Base-by-base conservation (phyloP, 1,140 invertebrate genomes). In the Triops cancriformis region DNA sequence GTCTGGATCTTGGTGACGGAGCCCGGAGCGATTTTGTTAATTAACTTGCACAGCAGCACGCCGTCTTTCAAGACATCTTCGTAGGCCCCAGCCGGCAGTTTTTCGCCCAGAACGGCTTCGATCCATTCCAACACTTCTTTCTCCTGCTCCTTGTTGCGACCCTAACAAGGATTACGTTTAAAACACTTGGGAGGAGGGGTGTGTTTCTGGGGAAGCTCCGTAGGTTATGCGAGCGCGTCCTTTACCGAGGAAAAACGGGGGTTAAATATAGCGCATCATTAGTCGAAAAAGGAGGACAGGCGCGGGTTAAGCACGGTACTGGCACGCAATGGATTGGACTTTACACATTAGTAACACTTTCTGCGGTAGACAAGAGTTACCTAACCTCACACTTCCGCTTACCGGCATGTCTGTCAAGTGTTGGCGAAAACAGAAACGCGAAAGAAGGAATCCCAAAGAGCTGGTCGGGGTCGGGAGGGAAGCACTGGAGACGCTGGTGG, bases 1-100 rank as follows among this genome's bases (percentile, higher is more conserved):
- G 92, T 90, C 85, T 98, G 96, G 79, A 98, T 98, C 85, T 98
- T 98, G 84, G 96, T 97, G 0, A 99, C 93, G 3, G 92, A 94
- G n/a, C 93, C 94, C 1, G 97, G 96, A 1, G 90, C 88, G 76
- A 99, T 87, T 88, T 98, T 97, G 86, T 99, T 98, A 83, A 95
- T 94, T 11, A 99, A 86, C 82, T 97, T 93, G 87, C 97, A 99
- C 3, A 99, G 87, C 73, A 98, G 86, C 26, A 96, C 89, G 14
- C 97, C 97, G 86, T 99, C 94, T 81, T 91, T 92, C 0, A 99
- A 88, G 43, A 97, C 89, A 81, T 98, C 95, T 83, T 98, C 97
- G 81, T 94, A 96, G 64, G 90, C 88, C 28, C 92, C 93, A 73
- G 87, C 86, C 0, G 94, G 93, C 1, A 98, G 85, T 79, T 93